Evolutionary conservation across 2,797 vertebrate genomes (phyloP).

Genomic region (Coregonus suidteri): DNA sequence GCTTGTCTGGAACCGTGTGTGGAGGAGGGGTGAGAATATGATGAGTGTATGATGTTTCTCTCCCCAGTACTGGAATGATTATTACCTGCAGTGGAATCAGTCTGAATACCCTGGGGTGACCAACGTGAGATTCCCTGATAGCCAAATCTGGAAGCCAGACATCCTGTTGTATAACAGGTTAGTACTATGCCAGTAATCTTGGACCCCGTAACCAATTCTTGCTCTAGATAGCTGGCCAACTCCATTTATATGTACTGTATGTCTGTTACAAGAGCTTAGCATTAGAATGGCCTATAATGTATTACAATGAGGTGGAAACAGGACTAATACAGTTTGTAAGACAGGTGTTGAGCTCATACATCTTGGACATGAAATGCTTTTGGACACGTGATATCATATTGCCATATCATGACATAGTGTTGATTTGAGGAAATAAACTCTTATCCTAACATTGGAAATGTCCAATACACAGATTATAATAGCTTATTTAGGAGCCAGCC

Average conservation of each 20-base stretch:
- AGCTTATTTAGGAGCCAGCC: too few species aligned
- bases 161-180: constrained; percentile 98
- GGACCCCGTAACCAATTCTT: background rate
- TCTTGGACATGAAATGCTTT: too few species aligned
- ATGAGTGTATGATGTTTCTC: constrained; percentile 18
- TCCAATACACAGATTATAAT: constrained; percentile 7
- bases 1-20: background rate
- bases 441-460: constrained; percentile 12
- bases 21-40: constrained; percentile 12
- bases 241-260: background rate
- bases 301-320: too few species aligned
- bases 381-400: too few species aligned
- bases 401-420: too few species aligned
- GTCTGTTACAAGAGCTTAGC: too few species aligned
- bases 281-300: too few species aligned
- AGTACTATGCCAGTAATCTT: constrained; percentile 15
- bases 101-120: constrained; percentile 87
- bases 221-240: background rate
- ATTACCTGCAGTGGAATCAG: constrained; percentile 87
- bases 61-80: constrained; percentile 86
- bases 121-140: constrained; percentile 87
- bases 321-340: too few species aligned
- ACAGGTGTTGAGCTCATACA: too few species aligned
- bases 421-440: too few species aligned
- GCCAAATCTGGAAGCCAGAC: constrained; percentile 93